Conservation (phyloP, 2,113 vertebrate species). For the Bungarus multicinctus region DNA sequence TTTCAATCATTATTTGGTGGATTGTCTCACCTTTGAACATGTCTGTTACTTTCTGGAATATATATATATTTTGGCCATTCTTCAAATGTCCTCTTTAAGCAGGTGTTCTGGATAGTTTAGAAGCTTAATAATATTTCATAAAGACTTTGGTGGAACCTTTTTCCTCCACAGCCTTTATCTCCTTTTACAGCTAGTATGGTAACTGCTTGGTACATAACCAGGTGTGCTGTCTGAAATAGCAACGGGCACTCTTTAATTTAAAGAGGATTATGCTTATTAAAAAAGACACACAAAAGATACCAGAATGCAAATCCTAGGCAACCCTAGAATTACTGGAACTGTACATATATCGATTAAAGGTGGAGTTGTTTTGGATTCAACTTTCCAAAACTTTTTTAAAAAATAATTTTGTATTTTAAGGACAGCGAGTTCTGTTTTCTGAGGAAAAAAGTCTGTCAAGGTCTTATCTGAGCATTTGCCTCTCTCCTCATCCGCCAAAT, state of each 20-base stretch:
- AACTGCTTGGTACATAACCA: conserved; percentile 13
- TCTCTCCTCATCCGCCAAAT: neutral
- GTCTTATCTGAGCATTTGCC: neutral
- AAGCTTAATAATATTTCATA: neutral
- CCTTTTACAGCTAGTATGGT: neutral
- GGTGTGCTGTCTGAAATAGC: conserved; percentile 11
- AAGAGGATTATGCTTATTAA: conserved; percentile 17
- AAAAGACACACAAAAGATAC: neutral
- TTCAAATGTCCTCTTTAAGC: neutral
- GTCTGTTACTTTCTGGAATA: neutral
- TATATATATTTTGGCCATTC: neutral
- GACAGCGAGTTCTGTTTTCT: neutral
- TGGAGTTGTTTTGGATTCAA: neutral
- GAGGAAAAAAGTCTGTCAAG: neutral
- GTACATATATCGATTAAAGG: neutral
- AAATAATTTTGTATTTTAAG: neutral
- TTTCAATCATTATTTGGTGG: neutral
- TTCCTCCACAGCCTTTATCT: neutral
- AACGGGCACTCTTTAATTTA: neutral
- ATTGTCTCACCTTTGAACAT: neutral
- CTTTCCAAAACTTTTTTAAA: neutral
- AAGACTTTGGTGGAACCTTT: neutral
- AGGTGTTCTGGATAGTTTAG: conserved; percentile 21
- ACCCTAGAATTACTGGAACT: neutral
- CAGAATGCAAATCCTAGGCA: neutral